Conservation (phyloP, 2,797 vertebrate species). For the Coregonus ussuriensis region DNA sequence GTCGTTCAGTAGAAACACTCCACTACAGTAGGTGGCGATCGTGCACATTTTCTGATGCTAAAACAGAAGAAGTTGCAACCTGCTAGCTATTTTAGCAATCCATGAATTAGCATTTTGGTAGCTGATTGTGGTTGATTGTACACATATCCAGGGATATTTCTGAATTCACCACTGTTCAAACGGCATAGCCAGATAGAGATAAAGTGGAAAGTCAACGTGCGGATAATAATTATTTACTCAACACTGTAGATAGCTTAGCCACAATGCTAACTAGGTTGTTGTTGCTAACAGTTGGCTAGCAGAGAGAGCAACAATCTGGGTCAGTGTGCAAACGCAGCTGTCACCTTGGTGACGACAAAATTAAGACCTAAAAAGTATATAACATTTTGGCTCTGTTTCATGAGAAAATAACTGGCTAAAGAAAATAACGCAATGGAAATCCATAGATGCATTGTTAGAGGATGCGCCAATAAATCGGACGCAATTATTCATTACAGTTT, state of each 20-base stretch:
- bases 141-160: neutral
- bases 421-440: neutral
- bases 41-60: neutral
- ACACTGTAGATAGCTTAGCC: neutral
- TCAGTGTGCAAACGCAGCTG: neutral
- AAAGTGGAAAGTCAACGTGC: neutral
- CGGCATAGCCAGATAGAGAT: neutral
- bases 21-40: neutral
- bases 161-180: neutral
- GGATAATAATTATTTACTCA: neutral
- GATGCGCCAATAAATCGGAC: slow-evolving; percentile 45
- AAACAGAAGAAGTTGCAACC: neutral
- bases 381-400: neutral
- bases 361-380: neutral
- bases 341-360: neutral
- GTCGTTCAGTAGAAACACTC: neutral
- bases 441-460: slow-evolving; percentile 42
- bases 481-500: slow-evolving; percentile 42
- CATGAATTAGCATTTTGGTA: neutral
- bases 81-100: neutral
- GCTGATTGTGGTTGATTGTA: neutral
- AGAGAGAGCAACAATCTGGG: neutral
- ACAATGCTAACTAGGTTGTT: neutral
- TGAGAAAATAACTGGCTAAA: neutral
- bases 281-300: neutral